phyloP scores from a whole-genome alignment of 2,888 invertebrate species.

The Mycalesis mineus region DNA sequence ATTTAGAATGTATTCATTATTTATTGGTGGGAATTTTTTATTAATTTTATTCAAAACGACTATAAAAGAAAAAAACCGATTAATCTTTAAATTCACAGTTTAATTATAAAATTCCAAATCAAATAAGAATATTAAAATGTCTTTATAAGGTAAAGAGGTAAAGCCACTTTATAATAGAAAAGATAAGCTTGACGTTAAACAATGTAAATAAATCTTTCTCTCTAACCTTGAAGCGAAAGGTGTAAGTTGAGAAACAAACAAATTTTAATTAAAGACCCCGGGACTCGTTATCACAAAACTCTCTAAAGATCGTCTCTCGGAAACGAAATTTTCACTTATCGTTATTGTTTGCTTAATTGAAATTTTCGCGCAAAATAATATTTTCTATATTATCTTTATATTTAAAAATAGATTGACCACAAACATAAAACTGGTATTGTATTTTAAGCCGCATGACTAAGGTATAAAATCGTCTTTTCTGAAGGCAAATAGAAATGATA shows the following conservation, averaged over 20 bases:
- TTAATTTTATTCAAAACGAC: too few relatives aligned
- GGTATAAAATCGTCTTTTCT: too few relatives aligned
- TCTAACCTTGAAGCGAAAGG: neutral
- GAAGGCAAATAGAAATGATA: too few relatives aligned
- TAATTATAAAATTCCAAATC: too few relatives aligned
- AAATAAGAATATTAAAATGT: too few relatives aligned
- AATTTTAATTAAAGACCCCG: conserved; percentile 24
- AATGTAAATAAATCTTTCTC: neutral
- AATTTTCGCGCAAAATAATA: conserved; percentile 2
- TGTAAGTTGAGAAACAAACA: conserved; percentile 6
- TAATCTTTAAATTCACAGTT: too few relatives aligned
- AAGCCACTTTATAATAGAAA: neutral
- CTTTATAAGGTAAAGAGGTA: too few relatives aligned
- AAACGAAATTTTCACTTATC: conserved; percentile 9
- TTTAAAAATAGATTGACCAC: too few relatives aligned
- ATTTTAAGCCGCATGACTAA: neutral
- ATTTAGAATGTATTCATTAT: too few relatives aligned
- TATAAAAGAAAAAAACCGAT: too few relatives aligned
- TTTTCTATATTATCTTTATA: neutral
- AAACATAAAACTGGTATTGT: neutral
- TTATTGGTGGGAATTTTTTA: too few relatives aligned
- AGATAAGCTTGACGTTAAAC: neutral
- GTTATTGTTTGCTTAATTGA: conserved; percentile 15
- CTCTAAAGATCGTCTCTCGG: conserved; percentile 18
- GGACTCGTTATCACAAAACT: conserved; percentile 22